Conservation (phyloP, 2,113 vertebrate genomes). For the Sapayoa aenigma region DNA sequence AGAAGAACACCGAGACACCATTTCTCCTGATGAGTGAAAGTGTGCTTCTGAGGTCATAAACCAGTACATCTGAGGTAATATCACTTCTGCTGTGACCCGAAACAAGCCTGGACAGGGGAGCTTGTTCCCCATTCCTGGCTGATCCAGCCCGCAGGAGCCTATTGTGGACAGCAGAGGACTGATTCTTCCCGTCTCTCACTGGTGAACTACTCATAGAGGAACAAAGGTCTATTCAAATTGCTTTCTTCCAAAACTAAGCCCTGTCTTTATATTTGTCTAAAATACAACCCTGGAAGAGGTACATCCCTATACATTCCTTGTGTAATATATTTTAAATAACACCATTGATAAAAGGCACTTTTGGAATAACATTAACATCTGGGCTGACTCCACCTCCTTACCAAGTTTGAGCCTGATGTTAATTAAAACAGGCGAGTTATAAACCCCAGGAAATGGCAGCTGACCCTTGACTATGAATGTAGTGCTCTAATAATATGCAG, state of each 20-base stretch:
- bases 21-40: background rate
- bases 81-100: background rate
- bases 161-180: background rate
- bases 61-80: background rate
- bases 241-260: background rate
- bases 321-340: slow-evolving; percentile 67
- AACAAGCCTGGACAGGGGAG: background rate
- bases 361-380: slow-evolving; percentile 82
- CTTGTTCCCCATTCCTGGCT: background rate
- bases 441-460: slow-evolving; percentile 85
- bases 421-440: slow-evolving; percentile 86
- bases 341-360: slow-evolving; percentile 73
- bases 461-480: slow-evolving; percentile 81
- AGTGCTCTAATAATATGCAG: slow-evolving; percentile 79
- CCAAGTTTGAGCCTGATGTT: slow-evolving; percentile 80
- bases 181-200: background rate
- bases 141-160: background rate
- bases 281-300: background rate
- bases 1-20: background rate
- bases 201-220: background rate
- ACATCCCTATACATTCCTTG: background rate
- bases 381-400: slow-evolving; percentile 75
- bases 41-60: background rate
- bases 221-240: background rate
- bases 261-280: background rate